A percentile compares a stretch with the other conserved stretches of the same genome.
Conservation (phyloP, 2,113 vertebrate genomes). For the Marcusenius ussheri region DNA sequence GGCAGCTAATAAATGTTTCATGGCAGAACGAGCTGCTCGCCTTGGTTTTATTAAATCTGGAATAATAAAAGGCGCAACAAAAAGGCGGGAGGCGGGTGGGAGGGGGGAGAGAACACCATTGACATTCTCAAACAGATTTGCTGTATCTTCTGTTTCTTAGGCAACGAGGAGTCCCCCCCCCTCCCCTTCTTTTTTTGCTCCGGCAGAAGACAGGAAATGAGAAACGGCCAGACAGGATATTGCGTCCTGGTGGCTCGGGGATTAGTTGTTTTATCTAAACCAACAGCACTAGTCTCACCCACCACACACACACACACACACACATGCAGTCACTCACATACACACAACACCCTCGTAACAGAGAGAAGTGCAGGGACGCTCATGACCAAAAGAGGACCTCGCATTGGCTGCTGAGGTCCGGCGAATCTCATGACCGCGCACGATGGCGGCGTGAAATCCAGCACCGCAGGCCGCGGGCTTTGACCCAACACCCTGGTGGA, state of each 20-base stretch:
- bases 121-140: constrained; percentile 63
- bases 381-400: not conserved
- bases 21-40: constrained; percentile 75
- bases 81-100: constrained; percentile 38
- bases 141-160: constrained; percentile 73
- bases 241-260: constrained; percentile 78
- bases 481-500: not conserved
- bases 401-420: not conserved
- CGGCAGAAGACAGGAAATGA: constrained; percentile 80
- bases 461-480: not conserved
- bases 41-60: constrained; percentile 83
- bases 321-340: constrained; percentile 17
- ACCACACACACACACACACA: constrained; percentile 32
- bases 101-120: constrained; percentile 54
- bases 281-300: constrained; percentile 41
- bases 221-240: constrained; percentile 83
- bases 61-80: constrained; percentile 72
- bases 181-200: constrained; percentile 46
- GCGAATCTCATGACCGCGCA: not conserved
- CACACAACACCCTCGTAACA: not conserved
- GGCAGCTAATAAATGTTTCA: constrained; percentile 89
- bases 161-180: constrained; percentile 59
- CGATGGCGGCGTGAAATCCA: not conserved
- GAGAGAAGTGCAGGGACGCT: not conserved
- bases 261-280: constrained; percentile 77